Base-by-base conservation (phyloP, 2,888 invertebrate genomes). In the Callosobruchus maculatus region DNA sequence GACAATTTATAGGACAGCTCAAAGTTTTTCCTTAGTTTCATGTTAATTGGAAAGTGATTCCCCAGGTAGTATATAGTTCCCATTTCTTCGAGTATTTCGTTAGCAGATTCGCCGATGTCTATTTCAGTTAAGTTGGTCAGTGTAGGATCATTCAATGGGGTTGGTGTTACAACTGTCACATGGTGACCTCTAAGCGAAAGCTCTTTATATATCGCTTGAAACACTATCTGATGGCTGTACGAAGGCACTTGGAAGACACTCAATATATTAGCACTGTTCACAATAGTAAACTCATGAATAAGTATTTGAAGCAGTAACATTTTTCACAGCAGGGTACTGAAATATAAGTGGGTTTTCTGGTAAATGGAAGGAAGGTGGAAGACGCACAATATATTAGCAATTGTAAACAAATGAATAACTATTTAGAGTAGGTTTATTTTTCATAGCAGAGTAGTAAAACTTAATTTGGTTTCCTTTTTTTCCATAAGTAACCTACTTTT, bases 121-220 rank as follows among this genome's bases (percentile, higher is more conserved):
- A 85, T 83, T 81, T 85, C 84, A 2, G 84, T 84, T n/a, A 85
- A 74, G 73, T 85, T 85, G 5, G 72, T 76, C 70, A 85, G 76
- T 0, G 72, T 71, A 1, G 80, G 76, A 73, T 84, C 82, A 9
- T 82, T 82, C 22, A 85, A 73, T 21, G 84, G 84, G 76, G 81
- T 77, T 0, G 84, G 81, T 0, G 84, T 84, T 21, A 84, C 75
- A 0, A 83, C 81, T 21, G 82, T 82, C 0, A 84, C 82, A 71
- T 82, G 71, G 71, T 84, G 84, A 3, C 84, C 84, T 72, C 81
- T 78, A 71, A 81, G 78, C 22, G 82, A 82, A 22, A 84, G 74
- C 77, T 82, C 83, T 71, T 75, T 79, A 81, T 81, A 84, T 22
- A 83, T 77, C 18, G 82, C 75, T 74, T 78, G 81, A 70, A 77